These are phyloP conservation scores for Antennarius striatus DNA, from an alignment of 2,113 vertebrate species.

Conservation along the genomic window DNA sequence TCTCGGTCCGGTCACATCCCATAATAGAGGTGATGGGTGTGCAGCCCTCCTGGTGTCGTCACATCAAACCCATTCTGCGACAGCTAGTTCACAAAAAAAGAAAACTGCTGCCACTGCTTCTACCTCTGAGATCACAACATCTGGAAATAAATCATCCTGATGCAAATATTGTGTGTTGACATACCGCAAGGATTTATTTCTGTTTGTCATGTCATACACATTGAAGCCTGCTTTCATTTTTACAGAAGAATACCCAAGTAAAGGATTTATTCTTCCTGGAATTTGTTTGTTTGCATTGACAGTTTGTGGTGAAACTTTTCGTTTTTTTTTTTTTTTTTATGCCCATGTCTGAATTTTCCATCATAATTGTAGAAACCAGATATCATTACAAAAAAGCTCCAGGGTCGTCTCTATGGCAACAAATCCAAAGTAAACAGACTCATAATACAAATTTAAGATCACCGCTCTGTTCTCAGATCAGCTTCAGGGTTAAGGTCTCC, in stretches of 20 bases:
- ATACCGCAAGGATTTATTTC: no score
- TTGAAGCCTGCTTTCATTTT: slow-evolving; percentile 23
- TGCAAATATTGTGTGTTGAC: no score
- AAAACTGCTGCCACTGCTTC: slow-evolving; percentile 4
- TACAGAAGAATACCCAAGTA: slow-evolving; percentile 14
- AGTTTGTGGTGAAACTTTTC: slow-evolving; percentile 32
- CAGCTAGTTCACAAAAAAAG: neutral
- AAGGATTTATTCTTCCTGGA: neutral
- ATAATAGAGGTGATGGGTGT: slow-evolving; percentile 23
- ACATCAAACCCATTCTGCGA: neutral
- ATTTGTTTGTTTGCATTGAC: neutral
- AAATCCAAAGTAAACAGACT: slow-evolving; percentile 14
- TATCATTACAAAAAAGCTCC: slow-evolving; percentile 20
- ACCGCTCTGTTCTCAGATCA: slow-evolving; percentile 28
- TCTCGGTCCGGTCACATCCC: slow-evolving; percentile 16
- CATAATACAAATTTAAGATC: slow-evolving; percentile 11
- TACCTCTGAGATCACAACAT: neutral
- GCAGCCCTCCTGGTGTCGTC: slow-evolving; percentile 15
- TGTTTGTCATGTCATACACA: neutral
- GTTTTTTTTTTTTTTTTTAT: slow-evolving; percentile 6
- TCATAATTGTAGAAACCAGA: slow-evolving; percentile 16
- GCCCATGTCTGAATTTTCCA: slow-evolving; percentile 28
- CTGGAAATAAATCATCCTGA: slow-evolving; percentile 18
- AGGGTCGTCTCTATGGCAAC: slow-evolving; percentile 11
- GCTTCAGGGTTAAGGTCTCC: slow-evolving; percentile 17